These are phyloP conservation scores for Pachymerium ferrugineum DNA, from an alignment of 2,888 invertebrate genomes.

Conservation along the genomic window DNA sequence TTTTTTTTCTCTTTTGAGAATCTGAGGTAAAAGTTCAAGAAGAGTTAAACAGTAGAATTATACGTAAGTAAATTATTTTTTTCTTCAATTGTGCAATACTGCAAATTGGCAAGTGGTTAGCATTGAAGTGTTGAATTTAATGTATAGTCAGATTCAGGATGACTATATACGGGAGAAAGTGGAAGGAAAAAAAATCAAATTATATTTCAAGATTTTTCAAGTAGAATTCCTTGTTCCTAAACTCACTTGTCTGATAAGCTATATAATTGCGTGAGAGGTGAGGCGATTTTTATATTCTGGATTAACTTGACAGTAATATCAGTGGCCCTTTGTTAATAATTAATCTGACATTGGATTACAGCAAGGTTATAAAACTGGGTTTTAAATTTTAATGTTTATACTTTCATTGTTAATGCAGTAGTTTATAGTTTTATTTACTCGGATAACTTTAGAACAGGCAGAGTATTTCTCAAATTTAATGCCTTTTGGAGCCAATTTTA, in stretches of 20 bases:
- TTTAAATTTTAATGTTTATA: background rate
- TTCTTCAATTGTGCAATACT: background rate
- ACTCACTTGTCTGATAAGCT: constrained; percentile 5
- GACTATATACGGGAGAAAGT: constrained; percentile 7
- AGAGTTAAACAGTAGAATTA: background rate
- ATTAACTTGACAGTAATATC: no score
- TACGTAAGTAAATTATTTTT: background rate
- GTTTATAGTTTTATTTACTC: no score
- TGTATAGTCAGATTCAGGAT: background rate
- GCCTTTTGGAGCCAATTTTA: background rate
- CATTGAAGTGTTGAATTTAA: background rate
- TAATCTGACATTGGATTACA: background rate
- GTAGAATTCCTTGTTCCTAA: constrained; percentile 22
- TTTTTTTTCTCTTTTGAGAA: background rate
- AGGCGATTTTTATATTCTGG: no score
- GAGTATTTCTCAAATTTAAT: no score
- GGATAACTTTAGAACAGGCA: no score
- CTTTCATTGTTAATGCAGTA: no score
- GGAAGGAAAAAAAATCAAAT: background rate
- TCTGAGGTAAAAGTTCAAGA: background rate
- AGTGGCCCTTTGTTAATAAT: background rate
- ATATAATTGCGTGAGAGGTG: background rate
- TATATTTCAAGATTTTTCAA: constrained; percentile 24
- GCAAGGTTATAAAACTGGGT: background rate
- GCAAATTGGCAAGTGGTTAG: background rate